Evolutionary conservation across 2,888 invertebrate genomes (phyloP), one percentile per base, ranked within the genome.

Genomic region (Netelia fuscicornis): DNA sequence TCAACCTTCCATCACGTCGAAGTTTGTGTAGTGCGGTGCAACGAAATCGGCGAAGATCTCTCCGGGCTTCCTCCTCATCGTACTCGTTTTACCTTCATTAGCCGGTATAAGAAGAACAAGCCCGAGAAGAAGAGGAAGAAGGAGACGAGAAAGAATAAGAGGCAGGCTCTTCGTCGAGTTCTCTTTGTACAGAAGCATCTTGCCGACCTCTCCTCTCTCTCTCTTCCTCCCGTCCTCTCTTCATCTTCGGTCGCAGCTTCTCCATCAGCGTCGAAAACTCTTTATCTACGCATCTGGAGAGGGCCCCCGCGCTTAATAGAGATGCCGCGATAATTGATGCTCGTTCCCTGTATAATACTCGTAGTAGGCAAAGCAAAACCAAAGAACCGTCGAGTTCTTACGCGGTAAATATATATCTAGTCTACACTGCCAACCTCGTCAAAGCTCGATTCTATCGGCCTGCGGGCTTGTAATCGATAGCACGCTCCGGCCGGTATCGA

Each of bases 301-400:
- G 78, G 84, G 83, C 78, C 74, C 83, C 81, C 64, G 60, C 83
- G 82, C 88, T 87, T 87, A 88, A 90, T 90, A 89, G 87, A 89
- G 89, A 90, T 88, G 86, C 86, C 84, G 84, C 83, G 89, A 89
- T 89, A 89, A 86, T 88, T 87, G 86, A 87, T 87, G 83, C 86
- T 71, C 71, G 56, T 70, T 74, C 74, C 20, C 62, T 79, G 56
- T 48, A 74, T 67, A 76, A 85, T 82, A 76, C 71, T 65, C 58
- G 56, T 64, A 75, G 42, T 81, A 78, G 67, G 23, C 54, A 58
- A 56, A 37, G 68, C 25, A 2, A 48, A 79, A 42, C 70, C 48
- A 62, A 72, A 17, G 54, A 58, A 68, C 52, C 75, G 68, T 65
- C 58, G 30, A 56, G 74, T 74, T 67, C 62, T 77, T 52, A 52